Conservation (phyloP, 92 coral and sea anemone species). For the Galaxea fascicularis region DNA sequence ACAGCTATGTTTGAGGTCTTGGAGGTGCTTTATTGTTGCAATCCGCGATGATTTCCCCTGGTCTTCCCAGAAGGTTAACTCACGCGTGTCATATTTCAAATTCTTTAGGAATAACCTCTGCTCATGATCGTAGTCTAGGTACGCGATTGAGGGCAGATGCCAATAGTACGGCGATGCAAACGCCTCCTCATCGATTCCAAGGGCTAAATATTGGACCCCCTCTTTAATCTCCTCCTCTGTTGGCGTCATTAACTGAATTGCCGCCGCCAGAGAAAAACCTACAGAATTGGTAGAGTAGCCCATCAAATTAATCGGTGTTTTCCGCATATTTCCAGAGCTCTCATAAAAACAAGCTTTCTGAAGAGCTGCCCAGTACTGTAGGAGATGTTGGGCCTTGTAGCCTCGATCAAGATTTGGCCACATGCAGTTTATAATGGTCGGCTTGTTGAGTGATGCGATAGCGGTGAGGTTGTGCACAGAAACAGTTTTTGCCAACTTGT, state of each 20-base stretch:
- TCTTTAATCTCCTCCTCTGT: conserved; percentile 10
- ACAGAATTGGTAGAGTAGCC: conserved; percentile 58
- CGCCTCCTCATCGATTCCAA: conserved; percentile 37
- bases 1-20: conserved; percentile 40
- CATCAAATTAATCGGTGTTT: conserved; percentile 21
- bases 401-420: conserved; percentile 47
- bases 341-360: conserved; percentile 1
- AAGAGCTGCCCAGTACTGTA: conserved; percentile 37
- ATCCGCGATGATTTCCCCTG: conserved; percentile 1
- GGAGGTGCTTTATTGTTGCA: conserved; percentile 38
- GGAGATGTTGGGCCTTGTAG: conserved; percentile 21
- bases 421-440: conserved; percentile 37
- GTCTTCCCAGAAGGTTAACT: conserved; percentile 37
- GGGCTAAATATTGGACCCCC: conserved; percentile 29
- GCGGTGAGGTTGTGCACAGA: conserved; percentile 41
- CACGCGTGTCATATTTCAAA: conserved; percentile 40
- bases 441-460: conserved; percentile 34
- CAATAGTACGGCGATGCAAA: conserved; percentile 53
- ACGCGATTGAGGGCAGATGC: conserved; percentile 39
- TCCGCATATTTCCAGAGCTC: conserved; percentile 15
- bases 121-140: conserved; percentile 57
- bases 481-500: conserved; percentile 28
- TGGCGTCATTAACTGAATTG: conserved; percentile 32
- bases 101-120: conserved; percentile 50
- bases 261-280: conserved; percentile 43